A percentile compares a stretch with the other conserved stretches of the same genome.
Conservation (phyloP, 2,797 vertebrate genomes). For the Acropternis orthonyx region DNA sequence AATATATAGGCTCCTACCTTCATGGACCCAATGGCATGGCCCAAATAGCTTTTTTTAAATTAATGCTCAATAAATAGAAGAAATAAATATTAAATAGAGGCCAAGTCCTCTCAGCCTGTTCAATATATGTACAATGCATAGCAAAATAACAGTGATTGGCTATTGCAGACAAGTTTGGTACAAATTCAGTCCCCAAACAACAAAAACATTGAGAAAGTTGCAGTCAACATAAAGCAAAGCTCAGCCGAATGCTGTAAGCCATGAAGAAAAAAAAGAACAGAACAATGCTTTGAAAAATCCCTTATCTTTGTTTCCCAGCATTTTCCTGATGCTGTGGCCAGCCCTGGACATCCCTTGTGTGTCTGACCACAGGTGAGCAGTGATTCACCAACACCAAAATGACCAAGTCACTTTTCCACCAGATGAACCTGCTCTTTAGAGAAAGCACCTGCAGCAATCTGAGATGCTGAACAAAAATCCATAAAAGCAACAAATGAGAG, state of each 20-base stretch:
- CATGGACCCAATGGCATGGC: not conserved
- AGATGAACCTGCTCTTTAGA: not conserved
- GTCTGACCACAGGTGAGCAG: not conserved
- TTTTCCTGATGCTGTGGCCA: not conserved
- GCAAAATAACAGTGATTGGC: conserved; percentile 68
- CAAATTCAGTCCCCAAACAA: not conserved
- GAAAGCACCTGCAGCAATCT: not conserved
- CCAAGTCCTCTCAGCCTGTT: conserved; percentile 45
- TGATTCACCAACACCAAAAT: rapidly evolving
- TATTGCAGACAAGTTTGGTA: conserved; percentile 38
- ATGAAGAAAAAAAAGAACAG: not conserved
- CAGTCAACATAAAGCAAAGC: conserved; percentile 11
- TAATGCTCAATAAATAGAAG: conserved; percentile 80
- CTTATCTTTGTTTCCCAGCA: not conserved
- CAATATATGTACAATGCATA: conserved; percentile 81
- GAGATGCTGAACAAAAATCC: not conserved
- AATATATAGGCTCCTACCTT: not conserved
- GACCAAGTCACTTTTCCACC: not conserved
- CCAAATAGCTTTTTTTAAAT: not conserved
- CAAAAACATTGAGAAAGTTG: not conserved
- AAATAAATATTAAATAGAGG: conserved; percentile 83
- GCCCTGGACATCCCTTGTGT: not conserved
- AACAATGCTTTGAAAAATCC: not conserved
- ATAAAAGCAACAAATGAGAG: not conserved
- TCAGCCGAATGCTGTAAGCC: not conserved